Evolutionary conservation across 2,888 invertebrate species (phyloP).

Genomic region (Pammene aurita): DNA sequence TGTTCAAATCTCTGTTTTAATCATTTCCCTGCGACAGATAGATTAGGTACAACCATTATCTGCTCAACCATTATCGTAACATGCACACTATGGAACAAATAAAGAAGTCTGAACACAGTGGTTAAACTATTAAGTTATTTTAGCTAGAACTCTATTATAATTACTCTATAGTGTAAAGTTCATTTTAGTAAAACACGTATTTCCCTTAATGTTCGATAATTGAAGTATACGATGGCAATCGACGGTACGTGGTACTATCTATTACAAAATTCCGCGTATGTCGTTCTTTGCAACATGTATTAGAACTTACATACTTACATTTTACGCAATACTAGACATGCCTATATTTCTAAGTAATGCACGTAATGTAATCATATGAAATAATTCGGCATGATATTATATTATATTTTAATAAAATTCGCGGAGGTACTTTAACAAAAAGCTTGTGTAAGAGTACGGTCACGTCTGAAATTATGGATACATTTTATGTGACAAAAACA

Average conservation of each 20-base stretch:
- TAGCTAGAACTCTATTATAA: too few species aligned
- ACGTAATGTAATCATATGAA: background rate
- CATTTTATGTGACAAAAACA: too few species aligned
- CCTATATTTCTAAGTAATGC: conserved; percentile 18
- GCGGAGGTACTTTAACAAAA: background rate
- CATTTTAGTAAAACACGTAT: background rate
- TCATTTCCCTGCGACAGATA: too few species aligned
- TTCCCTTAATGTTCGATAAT: conserved; percentile 1
- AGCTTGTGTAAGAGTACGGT: background rate
- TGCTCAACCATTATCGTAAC: too few species aligned
- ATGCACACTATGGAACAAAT: too few species aligned
- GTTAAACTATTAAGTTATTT: too few species aligned
- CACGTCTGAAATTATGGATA: too few species aligned
- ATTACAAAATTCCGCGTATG: conserved; percentile 28
- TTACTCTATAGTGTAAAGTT: too few species aligned
- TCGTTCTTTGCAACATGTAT: conserved; percentile 25
- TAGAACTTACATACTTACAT: conserved; percentile 12
- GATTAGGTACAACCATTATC: too few species aligned
- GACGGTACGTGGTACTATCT: conserved; percentile 7
- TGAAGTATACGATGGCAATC: conserved; percentile 7
- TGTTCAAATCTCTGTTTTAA: too few species aligned
- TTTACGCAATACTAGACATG: conserved; percentile 29
- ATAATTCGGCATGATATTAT: background rate
- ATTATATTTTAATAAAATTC: background rate
- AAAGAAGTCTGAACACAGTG: too few species aligned